Base-by-base conservation (phyloP, 2,113 vertebrate genomes). In the Indri indri region DNA sequence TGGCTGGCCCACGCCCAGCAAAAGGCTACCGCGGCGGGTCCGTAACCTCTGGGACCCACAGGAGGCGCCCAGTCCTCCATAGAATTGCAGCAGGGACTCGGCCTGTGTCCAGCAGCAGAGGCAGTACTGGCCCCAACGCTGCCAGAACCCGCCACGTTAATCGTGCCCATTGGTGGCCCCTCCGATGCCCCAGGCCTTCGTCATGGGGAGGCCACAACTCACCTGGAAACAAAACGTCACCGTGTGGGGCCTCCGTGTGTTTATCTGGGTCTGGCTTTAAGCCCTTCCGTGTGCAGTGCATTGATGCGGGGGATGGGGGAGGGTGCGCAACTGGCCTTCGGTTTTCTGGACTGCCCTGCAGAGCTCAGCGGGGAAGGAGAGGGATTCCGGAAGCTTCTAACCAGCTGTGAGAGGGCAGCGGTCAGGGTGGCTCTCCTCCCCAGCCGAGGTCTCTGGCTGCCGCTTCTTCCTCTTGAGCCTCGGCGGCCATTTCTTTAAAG, bases 101-200 rank as follows among this genome's bases (percentile, higher is more conserved):
- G 97, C 93, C 52, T 94, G 57, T 92, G 95, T 98, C 98, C 98
- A 97, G 97, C 98, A 74, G 84, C 79, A 93, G 97, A 97, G 94
- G 97, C 93, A 94, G 97, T 77, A 73, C 92, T 66, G 77, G 96
- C 89, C 97, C 97, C 97, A 91, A 57, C 95, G 95, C 94, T 85
- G 88, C 82, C 96, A 93, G 93, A 96, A 95, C 96, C 91, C 86
- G 94, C 96, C 50, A 94, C 86, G 73, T 95, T 96, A 96, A 96
- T 94, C 97, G 91, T 25, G 86, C 30, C 93, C 2, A 34, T 80
- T 74, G 74, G 87, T 93, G 85, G 70, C 47, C 90, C 59, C 52
- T 91, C 94, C 61, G 54, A 88, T 3, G 8, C 59, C 59, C 59
- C 8, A 8, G 3, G 2, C 61, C 80, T 16, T 86, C 16, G 52